Conservation (phyloP, 2,797 vertebrate species). For the Epinephelus awoara region DNA sequence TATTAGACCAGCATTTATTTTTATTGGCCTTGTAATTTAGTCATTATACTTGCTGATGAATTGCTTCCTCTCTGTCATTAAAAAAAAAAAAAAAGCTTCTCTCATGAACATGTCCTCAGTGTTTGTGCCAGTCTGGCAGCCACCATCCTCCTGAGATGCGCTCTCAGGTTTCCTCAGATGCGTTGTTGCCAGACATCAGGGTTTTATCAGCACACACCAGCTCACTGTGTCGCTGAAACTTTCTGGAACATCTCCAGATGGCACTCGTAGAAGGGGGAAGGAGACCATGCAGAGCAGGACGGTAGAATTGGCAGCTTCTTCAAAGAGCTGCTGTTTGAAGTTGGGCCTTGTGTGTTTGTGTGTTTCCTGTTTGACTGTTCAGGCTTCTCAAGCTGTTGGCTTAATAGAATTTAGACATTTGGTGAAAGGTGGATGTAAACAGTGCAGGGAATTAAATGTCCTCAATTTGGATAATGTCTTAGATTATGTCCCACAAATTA, state of each 20-base stretch:
- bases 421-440: conserved; percentile 50
- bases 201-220: conserved; percentile 67
- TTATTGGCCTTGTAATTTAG: conserved; percentile 37
- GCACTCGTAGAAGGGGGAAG: conserved; percentile 65
- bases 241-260: conserved; percentile 78
- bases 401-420: conserved; percentile 48
- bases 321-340: conserved; percentile 75
- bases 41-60: conserved; percentile 47
- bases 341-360: conserved; percentile 41
- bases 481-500: conserved; percentile 30
- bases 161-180: conserved; percentile 68
- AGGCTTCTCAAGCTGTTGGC: conserved; percentile 47
- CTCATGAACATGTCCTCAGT: conserved; percentile 50
- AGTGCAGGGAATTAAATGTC: conserved; percentile 23
- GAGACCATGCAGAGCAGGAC: conserved; percentile 58
- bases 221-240: conserved; percentile 59
- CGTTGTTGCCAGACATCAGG: conserved; percentile 53
- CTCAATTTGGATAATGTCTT: conserved; percentile 23
- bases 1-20: conserved; percentile 21
- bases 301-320: conserved; percentile 73
- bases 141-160: conserved; percentile 32
- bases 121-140: conserved; percentile 60
- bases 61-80: conserved; percentile 50
- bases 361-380: conserved; percentile 64
- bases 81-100: conserved; percentile 27